phyloP scores from a whole-genome alignment of 2,888 invertebrate species.

The Apodemia duryi region DNA sequence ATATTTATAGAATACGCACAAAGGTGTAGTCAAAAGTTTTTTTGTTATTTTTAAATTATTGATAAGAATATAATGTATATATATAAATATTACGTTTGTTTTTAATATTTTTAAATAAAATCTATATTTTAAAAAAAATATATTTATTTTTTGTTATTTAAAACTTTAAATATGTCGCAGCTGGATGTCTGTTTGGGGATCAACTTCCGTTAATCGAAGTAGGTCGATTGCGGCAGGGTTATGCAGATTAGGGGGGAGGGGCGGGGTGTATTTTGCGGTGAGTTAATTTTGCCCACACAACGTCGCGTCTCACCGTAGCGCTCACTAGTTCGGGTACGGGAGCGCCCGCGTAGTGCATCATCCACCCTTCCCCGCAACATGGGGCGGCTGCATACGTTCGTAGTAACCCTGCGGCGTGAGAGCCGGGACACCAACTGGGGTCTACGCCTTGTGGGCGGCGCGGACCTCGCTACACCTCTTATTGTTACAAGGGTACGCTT shows the following conservation, averaged over 20 bases:
- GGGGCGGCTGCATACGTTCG: slow-evolving; percentile 88
- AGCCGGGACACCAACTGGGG: slow-evolving; percentile 89
- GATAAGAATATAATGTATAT: neutral
- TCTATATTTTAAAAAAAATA: neutral
- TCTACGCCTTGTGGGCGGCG: slow-evolving; percentile 91
- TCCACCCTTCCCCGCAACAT: slow-evolving; percentile 52
- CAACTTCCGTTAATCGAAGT: slow-evolving; percentile 63
- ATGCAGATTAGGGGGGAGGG: slow-evolving; percentile 50
- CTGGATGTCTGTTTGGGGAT: slow-evolving; percentile 38
- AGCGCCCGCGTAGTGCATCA: slow-evolving; percentile 53
- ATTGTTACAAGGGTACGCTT: slow-evolving; percentile 90
- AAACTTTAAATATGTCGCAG: slow-evolving; percentile 29
- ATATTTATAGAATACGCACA: neutral
- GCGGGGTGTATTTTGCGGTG: slow-evolving; percentile 54
- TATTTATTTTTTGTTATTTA: neutral
- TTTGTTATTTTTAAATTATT: neutral
- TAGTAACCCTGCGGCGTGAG: slow-evolving; percentile 85
- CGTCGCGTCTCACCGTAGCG: slow-evolving; percentile 67
- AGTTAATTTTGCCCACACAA: slow-evolving; percentile 67
- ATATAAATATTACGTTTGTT: no score
- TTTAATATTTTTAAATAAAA: no score
- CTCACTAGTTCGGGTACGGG: slow-evolving; percentile 50
- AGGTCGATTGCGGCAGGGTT: slow-evolving; percentile 70
- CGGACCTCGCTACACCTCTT: slow-evolving; percentile 91
- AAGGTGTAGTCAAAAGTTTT: neutral